Base-by-base conservation (phyloP, 2,797 vertebrate genomes). In the Ficedula albicollis region DNA sequence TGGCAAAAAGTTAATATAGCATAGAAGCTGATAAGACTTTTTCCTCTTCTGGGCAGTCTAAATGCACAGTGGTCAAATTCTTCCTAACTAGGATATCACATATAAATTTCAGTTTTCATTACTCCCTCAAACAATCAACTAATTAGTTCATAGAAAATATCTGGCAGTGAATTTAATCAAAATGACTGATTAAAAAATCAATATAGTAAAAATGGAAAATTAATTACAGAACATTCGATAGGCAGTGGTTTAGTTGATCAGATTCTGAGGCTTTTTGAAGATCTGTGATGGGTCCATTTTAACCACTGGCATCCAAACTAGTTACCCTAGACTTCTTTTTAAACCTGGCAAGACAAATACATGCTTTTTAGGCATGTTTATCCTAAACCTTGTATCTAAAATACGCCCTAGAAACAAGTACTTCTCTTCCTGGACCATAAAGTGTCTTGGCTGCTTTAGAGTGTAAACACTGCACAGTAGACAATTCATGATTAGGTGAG, bases 141-240 rank as follows among this genome's bases (percentile, higher is more conserved):
- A 84, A 91, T 93, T 91, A 63, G 51, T 82, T 73, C 64, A 38
- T 14, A 85, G 70, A 76, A 89, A 93, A 76, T 70, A 89, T 62
- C 62, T 78, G 39, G 39, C 36, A 75, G n/a, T 54, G 76, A 94
- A 93, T 52, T 80, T 72, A 96, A 90, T 93, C 20, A 16, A 92
- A 84, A 5, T 72, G 52, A 56, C 63, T 82, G 49, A 91, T 80
- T 25, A 36, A 78, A 90, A 87, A 89, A 80, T 84, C 52, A 87
- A n/a, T 92, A 72, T n/a, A 59, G 46, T 44, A 69, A 67, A 95
- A 92, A 84, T 38, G 25, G 14, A 54, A 54, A 78, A 83, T 32
- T n/a, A 58, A 82, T 66, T 67, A 29, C 10, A 89, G 70, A 77
- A 63, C 21, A 23, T 82, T 76, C 20, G 59, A 41, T 36, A 75